Base-by-base conservation (phyloP, 2,888 invertebrate species). In the Amphipoea lucens region DNA sequence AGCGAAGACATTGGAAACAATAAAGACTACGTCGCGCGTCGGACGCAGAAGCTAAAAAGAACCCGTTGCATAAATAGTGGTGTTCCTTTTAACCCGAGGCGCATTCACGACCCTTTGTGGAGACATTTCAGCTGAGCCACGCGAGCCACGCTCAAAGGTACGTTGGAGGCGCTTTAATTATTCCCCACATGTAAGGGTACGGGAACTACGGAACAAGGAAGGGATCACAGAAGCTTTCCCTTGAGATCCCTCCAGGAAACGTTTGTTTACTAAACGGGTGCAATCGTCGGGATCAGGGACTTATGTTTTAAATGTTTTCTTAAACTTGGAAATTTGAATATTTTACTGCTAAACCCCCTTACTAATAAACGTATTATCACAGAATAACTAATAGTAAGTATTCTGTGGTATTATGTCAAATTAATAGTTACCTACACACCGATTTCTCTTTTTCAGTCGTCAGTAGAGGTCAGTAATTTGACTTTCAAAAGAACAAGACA, bases 101-200 rank as follows among this genome's bases (percentile, higher is more conserved):
- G 91, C 90, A 93, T 93, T 94, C 93, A 94, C 88, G 78, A 90
- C 89, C 88, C 93, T 95, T 95, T 94, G 94, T 94, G 89, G 90
- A 93, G 92, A 93, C 91, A 91, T 93, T 94, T 93, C 89, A 94
- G 94, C 90, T 88, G 89, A 92, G 93, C 90, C 91, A 90, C 89
- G 92, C 92, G 89, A 92, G 93, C 90, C 91, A 90, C 89, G 92
- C 92, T 95, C 94, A 95, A 95, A 95, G 94, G 93, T 92, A 91
- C 87, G 91, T 92, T 93, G 90, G 82, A 92, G 92, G 92, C 93
- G 92, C 91, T 95, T 95, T 95, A 95, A 96, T 96, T 95, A 96
- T 96, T 95, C 92, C 92, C 90, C 89, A 91, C 92, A 91, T 90
- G 92, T 90, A 89, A 91, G 92, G 92, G 92, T 90, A 86, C 89